Evolutionary conservation across 2,113 vertebrate genomes (phyloP).

Genomic region (Cyrtonyx montezumae): DNA sequence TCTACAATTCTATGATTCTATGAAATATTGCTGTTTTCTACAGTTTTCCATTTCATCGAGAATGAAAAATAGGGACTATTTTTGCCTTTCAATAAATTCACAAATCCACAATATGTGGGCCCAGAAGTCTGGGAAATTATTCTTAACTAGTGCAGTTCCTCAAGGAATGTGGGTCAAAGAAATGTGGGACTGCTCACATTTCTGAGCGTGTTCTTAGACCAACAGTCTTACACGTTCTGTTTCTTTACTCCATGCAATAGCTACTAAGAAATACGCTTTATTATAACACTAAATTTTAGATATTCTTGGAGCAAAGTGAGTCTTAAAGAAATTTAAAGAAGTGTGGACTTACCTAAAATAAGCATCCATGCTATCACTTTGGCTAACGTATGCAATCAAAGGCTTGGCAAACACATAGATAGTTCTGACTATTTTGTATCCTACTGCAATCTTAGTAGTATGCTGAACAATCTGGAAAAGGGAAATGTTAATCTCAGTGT

Average conservation of each 20-base stretch:
- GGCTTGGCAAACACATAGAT: neutral
- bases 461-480: neutral
- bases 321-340: neutral
- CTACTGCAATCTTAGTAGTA: neutral
- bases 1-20: too few relatives aligned
- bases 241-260: neutral
- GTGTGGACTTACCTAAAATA: neutral
- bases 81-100: slow-evolving; percentile 67
- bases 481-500: neutral
- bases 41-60: slow-evolving; percentile 44
- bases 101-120: slow-evolving; percentile 68
- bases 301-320: neutral
- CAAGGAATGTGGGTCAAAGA: neutral
- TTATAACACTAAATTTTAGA: neutral
- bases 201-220: neutral
- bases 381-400: neutral
- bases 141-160: slow-evolving; percentile 45
- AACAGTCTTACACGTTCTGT: neutral
- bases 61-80: slow-evolving; percentile 56
- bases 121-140: slow-evolving; percentile 68
- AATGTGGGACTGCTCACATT: neutral
- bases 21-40: slow-evolving; percentile 28
- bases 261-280: neutral
- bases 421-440: neutral
- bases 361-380: neutral